Base-by-base conservation (phyloP, 2,113 vertebrate genomes). In the Phyllostomus discolor region DNA sequence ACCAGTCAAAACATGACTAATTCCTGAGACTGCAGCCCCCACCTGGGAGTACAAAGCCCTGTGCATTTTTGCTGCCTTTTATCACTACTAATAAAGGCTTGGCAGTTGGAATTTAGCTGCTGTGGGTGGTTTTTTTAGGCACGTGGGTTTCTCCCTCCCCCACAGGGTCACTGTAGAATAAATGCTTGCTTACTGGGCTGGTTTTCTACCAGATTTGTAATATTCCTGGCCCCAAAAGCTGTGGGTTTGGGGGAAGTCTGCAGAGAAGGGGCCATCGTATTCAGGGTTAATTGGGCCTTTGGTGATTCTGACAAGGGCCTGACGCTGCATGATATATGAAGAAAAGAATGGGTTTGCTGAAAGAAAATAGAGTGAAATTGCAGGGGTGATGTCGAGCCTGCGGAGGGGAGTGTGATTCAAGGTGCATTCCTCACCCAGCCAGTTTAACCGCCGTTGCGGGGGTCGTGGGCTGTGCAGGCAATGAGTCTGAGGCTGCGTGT, bases 1-100 rank as follows among this genome's bases (percentile, higher is more conserved):
- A 95, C 97, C 91, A 95, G 97, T 97, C 96, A 96, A 95, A 97
- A 97, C 96, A 96, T 96, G 93, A 95, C 95, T 95, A 90, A 97
- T 97, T 97, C 83, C 94, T 62, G 91, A 91, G 95, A 78, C 91
- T 4, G 41, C 75, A 76, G 91, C 93, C 94, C 93, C 95, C 97
- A 96, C 95, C 89, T 78, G 97, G 97, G 97, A 97, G 93, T 17
- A 50, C 80, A 95, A 73, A 94, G 66, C 93, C 94, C 75, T 17
- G 75, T 4, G 28, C 83, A 87, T 67, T 87, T 83, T 75, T 69
- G 64, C 93, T 91, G 79, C 79, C 88, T 97, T 97, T 96, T 97
- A 96, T 97, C 83, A 96, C 95, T 72, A 52, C 97, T 97, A 96
- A 95, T 97, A 97, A 97, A 97, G 94, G 52, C 95, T 94, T 31